phyloP scores from a whole-genome alignment of 2,888 invertebrate genomes.

The Laspeyria flexula region DNA sequence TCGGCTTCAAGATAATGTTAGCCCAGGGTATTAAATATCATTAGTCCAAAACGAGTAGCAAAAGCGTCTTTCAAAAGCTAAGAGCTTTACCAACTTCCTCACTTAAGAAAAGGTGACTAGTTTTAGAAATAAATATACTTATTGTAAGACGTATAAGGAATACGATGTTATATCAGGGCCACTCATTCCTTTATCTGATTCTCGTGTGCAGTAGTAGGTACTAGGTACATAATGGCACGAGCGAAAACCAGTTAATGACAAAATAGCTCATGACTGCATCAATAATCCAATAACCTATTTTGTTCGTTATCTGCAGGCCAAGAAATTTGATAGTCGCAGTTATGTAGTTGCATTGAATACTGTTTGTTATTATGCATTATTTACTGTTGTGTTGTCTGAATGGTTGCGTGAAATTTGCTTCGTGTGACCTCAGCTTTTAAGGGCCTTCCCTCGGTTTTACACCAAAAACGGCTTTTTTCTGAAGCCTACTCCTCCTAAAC shows the following conservation, averaged over 20 bases:
- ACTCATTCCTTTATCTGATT: background rate
- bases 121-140: background rate
- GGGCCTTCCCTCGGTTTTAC: no score
- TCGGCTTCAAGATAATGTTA: no score
- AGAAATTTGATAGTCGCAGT: conserved; percentile 36
- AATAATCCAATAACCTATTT: conserved; percentile 57
- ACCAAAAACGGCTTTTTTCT: no score
- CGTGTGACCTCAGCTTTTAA: no score
- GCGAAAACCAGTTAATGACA: conserved; percentile 30
- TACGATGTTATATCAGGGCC: background rate
- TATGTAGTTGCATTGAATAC: conserved; percentile 22
- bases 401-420: no score
- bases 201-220: background rate
- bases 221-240: conserved; percentile 21
- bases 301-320: conserved; percentile 38
- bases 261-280: conserved; percentile 37
- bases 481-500: no score
- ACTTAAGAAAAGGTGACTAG: no score
- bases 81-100: no score
- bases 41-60: no score
- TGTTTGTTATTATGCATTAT: background rate
- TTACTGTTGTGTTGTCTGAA: no score
- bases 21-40: no score
- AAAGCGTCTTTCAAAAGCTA: no score
- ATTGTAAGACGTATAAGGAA: background rate